Conservation (phyloP, 2,888 invertebrate species). For the Myopa tessellatipennis region DNA sequence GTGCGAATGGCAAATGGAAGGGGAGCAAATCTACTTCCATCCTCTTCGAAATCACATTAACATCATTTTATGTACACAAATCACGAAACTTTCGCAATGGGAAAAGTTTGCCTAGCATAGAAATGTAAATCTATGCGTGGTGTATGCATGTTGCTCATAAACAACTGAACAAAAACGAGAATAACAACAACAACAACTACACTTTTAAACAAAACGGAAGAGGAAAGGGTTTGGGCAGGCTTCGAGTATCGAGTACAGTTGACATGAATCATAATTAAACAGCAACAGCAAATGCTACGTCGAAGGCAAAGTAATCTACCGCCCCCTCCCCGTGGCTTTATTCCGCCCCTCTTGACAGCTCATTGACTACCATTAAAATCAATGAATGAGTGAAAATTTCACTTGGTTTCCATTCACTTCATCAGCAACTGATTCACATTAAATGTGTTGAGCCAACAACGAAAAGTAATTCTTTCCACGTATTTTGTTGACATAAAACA, state of each 20-base stretch:
- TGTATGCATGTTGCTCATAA: not conserved
- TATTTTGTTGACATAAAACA: not conserved
- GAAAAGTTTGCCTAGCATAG: slow-evolving; percentile 30
- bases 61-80: slow-evolving; percentile 9
- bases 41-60: slow-evolving; percentile 31
- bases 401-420: slow-evolving; percentile 40
- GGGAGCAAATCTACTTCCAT: not conserved
- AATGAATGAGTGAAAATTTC: slow-evolving; percentile 44
- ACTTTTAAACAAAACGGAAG: not conserved
- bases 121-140: slow-evolving; percentile 22
- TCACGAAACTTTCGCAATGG: slow-evolving; percentile 22
- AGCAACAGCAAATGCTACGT: slow-evolving; percentile 40
- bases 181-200: not conserved
- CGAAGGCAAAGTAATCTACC: not conserved
- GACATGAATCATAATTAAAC: slow-evolving; percentile 42
- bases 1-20: not conserved
- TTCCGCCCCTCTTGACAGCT: not conserved
- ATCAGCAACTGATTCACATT: slow-evolving; percentile 2
- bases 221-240: not conserved
- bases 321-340: not conserved
- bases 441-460: not conserved
- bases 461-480: not conserved
- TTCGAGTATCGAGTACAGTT: slow-evolving; percentile 23
- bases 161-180: slow-evolving; percentile 21
- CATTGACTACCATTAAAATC: slow-evolving; percentile 41